Evolutionary conservation across 2,888 invertebrate species (phyloP).

Genomic region (Mechanitis mazaeus): DNA sequence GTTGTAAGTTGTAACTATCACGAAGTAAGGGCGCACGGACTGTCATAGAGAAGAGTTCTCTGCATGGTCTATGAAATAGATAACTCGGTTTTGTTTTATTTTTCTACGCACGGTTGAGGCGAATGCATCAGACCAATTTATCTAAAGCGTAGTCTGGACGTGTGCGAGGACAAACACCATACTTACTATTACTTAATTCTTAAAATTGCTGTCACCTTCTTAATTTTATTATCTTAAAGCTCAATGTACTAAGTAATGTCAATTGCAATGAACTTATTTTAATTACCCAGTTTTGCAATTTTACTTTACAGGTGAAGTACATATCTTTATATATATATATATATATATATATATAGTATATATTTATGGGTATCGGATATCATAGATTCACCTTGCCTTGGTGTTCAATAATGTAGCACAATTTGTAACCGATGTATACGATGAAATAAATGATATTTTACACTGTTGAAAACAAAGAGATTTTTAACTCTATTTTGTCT

Average conservation of each 20-base stretch:
- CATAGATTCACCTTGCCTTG: constrained; percentile 71
- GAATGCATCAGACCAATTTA: not conserved
- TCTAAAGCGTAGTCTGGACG: not conserved
- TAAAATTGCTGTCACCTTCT: constrained; percentile 43
- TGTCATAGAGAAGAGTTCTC: constrained; percentile 34
- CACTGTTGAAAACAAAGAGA: constrained; percentile 69
- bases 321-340: constrained; percentile 61
- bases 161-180: constrained; percentile 23
- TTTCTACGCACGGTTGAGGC: not conserved
- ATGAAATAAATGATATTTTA: constrained; percentile 71
- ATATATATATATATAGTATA: constrained; percentile 60
- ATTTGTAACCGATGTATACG: constrained; percentile 77
- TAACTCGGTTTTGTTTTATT: not conserved
- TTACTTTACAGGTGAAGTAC: constrained; percentile 72
- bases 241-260: constrained; percentile 66
- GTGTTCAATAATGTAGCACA: constrained; percentile 74
- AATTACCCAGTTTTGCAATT: constrained; percentile 40
- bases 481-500: constrained; percentile 72
- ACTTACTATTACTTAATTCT: constrained; percentile 39
- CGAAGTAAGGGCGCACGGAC: constrained; percentile 61
- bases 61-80: constrained; percentile 45
- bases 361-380: constrained; percentile 54
- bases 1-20: constrained; percentile 74
- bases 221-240: constrained; percentile 55
- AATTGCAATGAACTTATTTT: constrained; percentile 44